phyloP scores from a whole-genome alignment of 1,140 invertebrate genomes.

The Drosophila suzukii region DNA sequence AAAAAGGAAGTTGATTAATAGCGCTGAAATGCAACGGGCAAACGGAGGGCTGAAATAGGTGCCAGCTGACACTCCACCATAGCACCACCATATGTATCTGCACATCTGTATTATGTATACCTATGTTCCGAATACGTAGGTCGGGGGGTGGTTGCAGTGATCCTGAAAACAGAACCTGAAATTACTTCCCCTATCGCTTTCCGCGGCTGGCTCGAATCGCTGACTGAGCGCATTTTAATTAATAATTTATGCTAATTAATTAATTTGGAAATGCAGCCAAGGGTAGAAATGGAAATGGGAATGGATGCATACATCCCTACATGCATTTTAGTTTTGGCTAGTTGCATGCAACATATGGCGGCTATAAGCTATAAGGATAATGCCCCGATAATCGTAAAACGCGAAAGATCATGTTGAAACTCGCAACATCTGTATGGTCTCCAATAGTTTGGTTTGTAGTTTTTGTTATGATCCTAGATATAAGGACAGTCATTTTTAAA shows the following conservation, averaged over 20 bases:
- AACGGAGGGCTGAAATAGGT: constrained; percentile 20
- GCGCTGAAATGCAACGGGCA: constrained; percentile 21
- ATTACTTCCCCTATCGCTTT: constrained; percentile 5
- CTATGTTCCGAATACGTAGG: too few relatives aligned
- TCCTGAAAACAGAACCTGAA: constrained; percentile 19
- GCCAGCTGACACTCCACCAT: constrained; percentile 19
- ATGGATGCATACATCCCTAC: not conserved
- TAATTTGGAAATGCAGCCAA: constrained; percentile 50
- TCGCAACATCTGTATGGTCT: constrained; percentile 1
- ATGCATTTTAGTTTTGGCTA: not conserved
- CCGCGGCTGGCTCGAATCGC: constrained; percentile 21
- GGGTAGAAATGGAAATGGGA: constrained; percentile 22
- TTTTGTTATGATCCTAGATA: too few relatives aligned
- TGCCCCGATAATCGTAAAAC: constrained; percentile 19
- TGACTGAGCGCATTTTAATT: constrained; percentile 67
- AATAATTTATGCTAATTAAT: constrained; percentile 78
- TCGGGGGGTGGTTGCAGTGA: constrained; percentile 30
- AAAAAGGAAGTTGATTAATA: constrained; percentile 35
- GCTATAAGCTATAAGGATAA: constrained; percentile 27
- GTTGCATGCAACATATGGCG: constrained; percentile 26
- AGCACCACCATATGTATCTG: constrained; percentile 5
- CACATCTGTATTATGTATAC: not conserved
- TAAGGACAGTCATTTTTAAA: too few relatives aligned
- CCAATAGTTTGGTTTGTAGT: too few relatives aligned
- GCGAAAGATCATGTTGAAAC: constrained; percentile 3